Evolutionary conservation across 2,888 invertebrate species (phyloP).

Genomic region (Nomada lathburiana): DNA sequence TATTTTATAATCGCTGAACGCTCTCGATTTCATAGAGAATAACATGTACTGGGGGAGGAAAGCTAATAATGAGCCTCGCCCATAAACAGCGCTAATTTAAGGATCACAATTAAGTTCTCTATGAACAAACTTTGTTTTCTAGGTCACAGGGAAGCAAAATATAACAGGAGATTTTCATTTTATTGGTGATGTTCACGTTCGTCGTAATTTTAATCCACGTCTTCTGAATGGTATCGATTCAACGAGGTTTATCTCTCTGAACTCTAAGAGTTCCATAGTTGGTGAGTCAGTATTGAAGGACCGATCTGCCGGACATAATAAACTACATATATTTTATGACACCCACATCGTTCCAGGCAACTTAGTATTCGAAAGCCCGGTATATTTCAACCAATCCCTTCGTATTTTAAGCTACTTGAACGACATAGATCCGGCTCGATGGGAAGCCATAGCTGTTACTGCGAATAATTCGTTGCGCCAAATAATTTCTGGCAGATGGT

Average conservation of each 20-base stretch:
- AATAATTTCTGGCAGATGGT: conserved; percentile 85
- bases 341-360: conserved; percentile 63
- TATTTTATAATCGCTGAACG: too few species aligned
- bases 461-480: conserved; percentile 76
- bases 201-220: conserved; percentile 68
- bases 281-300: conserved; percentile 57
- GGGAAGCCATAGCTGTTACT: conserved; percentile 69
- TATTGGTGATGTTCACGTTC: conserved; percentile 62
- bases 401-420: conserved; percentile 67
- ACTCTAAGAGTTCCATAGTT: conserved; percentile 62
- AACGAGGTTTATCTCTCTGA: conserved; percentile 58
- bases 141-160: conserved; percentile 73
- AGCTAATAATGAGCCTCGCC: too few species aligned
- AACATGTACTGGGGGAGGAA: too few species aligned
- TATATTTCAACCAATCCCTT: conserved; percentile 66
- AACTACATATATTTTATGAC: background rate
- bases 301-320: too few species aligned
- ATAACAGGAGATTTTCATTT: conserved; percentile 73
- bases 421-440: conserved; percentile 64
- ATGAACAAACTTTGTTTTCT: background rate
- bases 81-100: too few species aligned
- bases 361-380: conserved; percentile 69
- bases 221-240: conserved; percentile 72
- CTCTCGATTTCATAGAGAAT: too few species aligned
- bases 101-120: background rate